Conservation (phyloP, 30 jellyfish, hydroid and myxozoan species). For the Cassiopea xamachana region DNA sequence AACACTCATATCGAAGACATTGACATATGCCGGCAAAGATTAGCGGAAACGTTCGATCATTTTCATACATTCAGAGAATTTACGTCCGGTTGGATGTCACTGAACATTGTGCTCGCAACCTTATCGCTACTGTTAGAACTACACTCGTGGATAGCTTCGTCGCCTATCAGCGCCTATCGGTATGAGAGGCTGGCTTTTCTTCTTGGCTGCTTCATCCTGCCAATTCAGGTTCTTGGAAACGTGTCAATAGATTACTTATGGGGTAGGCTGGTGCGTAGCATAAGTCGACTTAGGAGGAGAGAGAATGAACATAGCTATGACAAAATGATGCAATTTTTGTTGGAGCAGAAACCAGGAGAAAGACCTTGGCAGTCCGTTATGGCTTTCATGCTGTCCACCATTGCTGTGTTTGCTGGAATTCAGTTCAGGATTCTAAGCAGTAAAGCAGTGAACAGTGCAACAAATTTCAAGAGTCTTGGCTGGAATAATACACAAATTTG, state of each 20-base stretch:
- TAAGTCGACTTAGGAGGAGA: conserved; percentile 87
- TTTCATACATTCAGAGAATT: conserved; percentile 95
- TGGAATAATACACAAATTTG: conserved; percentile 40
- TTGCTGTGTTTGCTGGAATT: conserved; percentile 97
- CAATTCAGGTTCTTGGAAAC: conserved; percentile 93
- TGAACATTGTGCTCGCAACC: conserved; percentile 88
- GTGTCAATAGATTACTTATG: conserved; percentile 95
- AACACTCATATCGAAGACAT: conserved; percentile 80
- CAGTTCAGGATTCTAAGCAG: conserved; percentile 97
- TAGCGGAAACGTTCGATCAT: conserved; percentile 97
- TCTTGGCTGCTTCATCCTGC: conserved; percentile 88
- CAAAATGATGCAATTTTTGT: conserved; percentile 93
- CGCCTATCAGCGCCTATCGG: conserved; percentile 73
- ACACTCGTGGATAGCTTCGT: conserved; percentile 93
- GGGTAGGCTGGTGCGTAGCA: conserved; percentile 95
- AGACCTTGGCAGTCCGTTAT: conserved; percentile 99
- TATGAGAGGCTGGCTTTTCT: conserved; percentile 90
- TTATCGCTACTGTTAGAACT: conserved; percentile 83
- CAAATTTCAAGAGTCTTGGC: conserved; percentile 62
- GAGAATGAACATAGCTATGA: conserved; percentile 91
- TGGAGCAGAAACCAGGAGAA: conserved; percentile 98
- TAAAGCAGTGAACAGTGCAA: conserved; percentile 95
- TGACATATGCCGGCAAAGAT: conserved; percentile 93
- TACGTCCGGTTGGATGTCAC: conserved; percentile 99
- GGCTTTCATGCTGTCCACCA: conserved; percentile 95